phyloP scores from a whole-genome alignment of 2,888 invertebrate species.

The Allygus modestus region DNA sequence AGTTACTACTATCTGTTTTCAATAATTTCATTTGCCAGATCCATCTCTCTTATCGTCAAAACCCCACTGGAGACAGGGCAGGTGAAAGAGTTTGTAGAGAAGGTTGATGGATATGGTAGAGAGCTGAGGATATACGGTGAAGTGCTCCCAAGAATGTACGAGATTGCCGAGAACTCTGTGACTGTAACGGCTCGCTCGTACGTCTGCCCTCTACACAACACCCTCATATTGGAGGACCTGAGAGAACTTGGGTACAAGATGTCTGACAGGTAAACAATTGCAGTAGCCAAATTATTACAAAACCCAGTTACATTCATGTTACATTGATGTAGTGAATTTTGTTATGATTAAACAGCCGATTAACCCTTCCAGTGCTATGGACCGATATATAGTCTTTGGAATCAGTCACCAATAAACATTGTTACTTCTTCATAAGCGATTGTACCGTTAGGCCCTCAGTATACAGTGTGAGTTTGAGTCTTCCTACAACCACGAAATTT shows the following conservation, averaged over 20 bases:
- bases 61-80: constrained; percentile 28
- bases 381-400: too few relatives aligned
- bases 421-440: too few relatives aligned
- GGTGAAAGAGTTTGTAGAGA: background rate
- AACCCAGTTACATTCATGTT: too few relatives aligned
- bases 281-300: too few relatives aligned
- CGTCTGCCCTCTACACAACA: constrained; percentile 2
- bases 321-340: too few relatives aligned
- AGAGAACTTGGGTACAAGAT: background rate
- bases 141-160: constrained; percentile 8
- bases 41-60: constrained; percentile 45
- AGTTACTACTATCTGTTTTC: too few relatives aligned
- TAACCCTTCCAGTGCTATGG: too few relatives aligned
- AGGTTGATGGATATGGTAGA: background rate
- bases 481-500: too few relatives aligned
- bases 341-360: too few relatives aligned
- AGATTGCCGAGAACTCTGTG: background rate
- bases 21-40: background rate
- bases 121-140: constrained; percentile 26
- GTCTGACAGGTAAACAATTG: constrained; percentile 30
- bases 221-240: constrained; percentile 28
- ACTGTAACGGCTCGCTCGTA: background rate
- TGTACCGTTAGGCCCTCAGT: too few relatives aligned
- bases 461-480: too few relatives aligned
- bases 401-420: too few relatives aligned